phyloP scores from a whole-genome alignment of 2,888 invertebrate genomes.

The Oscheius onirici region DNA sequence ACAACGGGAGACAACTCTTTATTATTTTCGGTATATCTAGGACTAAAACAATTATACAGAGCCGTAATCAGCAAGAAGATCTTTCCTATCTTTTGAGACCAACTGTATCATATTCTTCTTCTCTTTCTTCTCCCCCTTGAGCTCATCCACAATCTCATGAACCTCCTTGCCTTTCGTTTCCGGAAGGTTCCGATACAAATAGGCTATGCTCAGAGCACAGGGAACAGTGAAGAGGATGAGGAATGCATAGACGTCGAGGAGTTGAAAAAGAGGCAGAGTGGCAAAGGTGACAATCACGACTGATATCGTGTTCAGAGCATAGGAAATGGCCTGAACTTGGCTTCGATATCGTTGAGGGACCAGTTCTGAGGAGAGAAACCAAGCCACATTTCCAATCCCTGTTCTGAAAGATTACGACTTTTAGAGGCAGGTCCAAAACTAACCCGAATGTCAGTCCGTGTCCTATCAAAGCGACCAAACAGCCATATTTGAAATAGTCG shows the following conservation, averaged over 20 bases:
- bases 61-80: no score
- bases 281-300: conserved; percentile 56
- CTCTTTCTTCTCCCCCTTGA: conserved; percentile 35
- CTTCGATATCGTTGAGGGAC: conserved; percentile 62
- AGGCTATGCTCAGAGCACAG: conserved; percentile 45
- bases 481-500: conserved; percentile 52
- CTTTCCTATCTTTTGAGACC: no score
- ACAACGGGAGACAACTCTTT: no score
- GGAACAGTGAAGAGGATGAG: conserved; percentile 56
- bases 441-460: conserved; percentile 62
- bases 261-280: conserved; percentile 50
- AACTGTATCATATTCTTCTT: no score
- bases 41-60: no score
- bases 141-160: conserved; percentile 57
- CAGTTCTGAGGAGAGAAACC: conserved; percentile 62
- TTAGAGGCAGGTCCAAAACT: neutral
- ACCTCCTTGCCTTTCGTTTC: conserved; percentile 63
- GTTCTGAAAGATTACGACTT: conserved; percentile 36
- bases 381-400: conserved; percentile 61
- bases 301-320: conserved; percentile 56
- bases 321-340: conserved; percentile 54
- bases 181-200: conserved; percentile 50
- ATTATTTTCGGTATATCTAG: no score
- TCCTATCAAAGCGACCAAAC: conserved; percentile 44
- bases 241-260: conserved; percentile 53